A percentile compares a stretch with the other conserved stretches of the same genome.
These are phyloP conservation scores for Parus major DNA, from an alignment of 2,113 vertebrate species.

Conservation along the genomic window DNA sequence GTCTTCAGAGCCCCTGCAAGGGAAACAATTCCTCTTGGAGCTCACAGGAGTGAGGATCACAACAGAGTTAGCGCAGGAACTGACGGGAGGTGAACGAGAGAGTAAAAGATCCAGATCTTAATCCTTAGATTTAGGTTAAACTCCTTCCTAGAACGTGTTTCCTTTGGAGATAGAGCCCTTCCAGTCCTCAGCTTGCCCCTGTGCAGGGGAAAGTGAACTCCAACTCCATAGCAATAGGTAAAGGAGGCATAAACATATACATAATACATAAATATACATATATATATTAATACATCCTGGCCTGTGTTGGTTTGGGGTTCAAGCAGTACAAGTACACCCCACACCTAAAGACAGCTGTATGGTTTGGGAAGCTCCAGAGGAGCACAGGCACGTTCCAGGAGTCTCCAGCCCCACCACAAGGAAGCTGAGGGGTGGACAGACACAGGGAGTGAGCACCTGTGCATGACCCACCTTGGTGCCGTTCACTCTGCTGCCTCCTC, in stretches of 20 bases:
- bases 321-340: too few relatives aligned
- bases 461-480: conserved; percentile 32
- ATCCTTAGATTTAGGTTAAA: neutral
- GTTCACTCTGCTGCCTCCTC: neutral
- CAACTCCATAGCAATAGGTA: neutral
- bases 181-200: neutral
- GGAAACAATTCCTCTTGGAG: conserved; percentile 14
- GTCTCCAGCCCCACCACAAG: neutral
- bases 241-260: neutral
- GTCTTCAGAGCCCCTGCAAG: conserved; percentile 52
- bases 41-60: rapidly evolving
- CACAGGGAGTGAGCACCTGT: neutral
- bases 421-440: neutral
- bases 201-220: neutral
- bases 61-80: neutral
- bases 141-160: neutral
- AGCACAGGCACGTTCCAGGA: neutral
- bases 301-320: neutral
- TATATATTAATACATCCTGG: neutral
- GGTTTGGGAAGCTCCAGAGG: neutral
- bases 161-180: neutral
- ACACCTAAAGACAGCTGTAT: neutral
- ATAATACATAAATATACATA: too few relatives aligned
- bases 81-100: rapidly evolving
- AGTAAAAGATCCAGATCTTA: neutral